A percentile compares a stretch with the other conserved stretches of the same genome.
Conservation (phyloP, 2,797 vertebrate species). For the Anguilla megastoma region DNA sequence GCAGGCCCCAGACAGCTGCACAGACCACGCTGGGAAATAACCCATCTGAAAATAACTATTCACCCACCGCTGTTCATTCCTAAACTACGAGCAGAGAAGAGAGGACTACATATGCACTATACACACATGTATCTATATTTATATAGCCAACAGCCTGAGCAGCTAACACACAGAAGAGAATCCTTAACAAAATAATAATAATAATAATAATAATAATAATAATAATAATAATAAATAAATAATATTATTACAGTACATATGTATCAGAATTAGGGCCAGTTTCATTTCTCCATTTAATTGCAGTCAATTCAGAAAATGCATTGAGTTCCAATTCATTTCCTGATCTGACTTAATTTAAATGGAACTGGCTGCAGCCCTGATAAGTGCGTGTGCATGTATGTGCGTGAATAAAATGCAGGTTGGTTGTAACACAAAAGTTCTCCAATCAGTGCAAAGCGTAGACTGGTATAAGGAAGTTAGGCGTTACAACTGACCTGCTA, state of each 20-base stretch:
- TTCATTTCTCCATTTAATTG: not conserved
- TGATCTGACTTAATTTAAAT: not conserved
- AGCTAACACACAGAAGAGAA: not conserved
- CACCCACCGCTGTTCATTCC: not conserved
- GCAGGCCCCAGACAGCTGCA: not conserved
- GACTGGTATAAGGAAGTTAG: not conserved
- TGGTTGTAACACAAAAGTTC: not conserved
- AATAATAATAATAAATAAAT: not conserved
- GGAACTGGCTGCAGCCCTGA: not conserved
- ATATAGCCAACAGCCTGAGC: slow-evolving; percentile 10
- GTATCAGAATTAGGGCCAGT: not conserved
- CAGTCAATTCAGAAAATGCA: slow-evolving; percentile 6
- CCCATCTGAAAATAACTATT: not conserved
- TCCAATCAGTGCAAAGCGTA: not conserved
- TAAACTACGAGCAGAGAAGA: not conserved
- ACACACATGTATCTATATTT: slow-evolving; percentile 13
- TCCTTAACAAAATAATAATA: slow-evolving; percentile 7
- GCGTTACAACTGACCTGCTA: not conserved
- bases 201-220: not conserved
- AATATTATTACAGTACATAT: not conserved
- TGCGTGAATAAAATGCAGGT: not conserved
- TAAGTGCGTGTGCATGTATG: not conserved
- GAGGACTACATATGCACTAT: not conserved
- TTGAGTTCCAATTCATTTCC: not conserved
- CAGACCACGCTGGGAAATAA: not conserved